phyloP scores from a whole-genome alignment of 2,888 invertebrate genomes.

The Hybos culiciformis region DNA sequence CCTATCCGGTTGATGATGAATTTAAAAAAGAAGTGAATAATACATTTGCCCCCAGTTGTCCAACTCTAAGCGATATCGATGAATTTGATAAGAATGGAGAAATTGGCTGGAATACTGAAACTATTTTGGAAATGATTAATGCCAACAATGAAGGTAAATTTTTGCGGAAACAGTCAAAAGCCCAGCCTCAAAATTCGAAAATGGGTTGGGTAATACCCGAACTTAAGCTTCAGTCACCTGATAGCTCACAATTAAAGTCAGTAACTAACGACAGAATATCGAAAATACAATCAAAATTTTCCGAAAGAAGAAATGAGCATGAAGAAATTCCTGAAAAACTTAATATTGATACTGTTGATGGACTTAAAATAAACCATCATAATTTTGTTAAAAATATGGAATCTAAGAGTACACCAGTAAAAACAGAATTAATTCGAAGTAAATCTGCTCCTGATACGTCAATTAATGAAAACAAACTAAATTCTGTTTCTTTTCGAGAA shows the following conservation, averaged over 20 bases:
- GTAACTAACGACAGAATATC: slow-evolving; percentile 15
- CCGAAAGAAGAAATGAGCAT: slow-evolving; percentile 25
- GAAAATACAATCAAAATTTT: slow-evolving; percentile 18
- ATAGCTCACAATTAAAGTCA: slow-evolving; percentile 25
- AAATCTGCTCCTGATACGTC: slow-evolving; percentile 12
- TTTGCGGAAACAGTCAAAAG: slow-evolving; percentile 15
- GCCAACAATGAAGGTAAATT: slow-evolving; percentile 17
- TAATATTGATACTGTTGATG: slow-evolving; percentile 31
- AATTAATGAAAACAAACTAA: slow-evolving; percentile 20
- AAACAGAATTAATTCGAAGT: slow-evolving; percentile 16
- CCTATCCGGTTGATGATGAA: no score
- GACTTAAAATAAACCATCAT: slow-evolving; percentile 17
- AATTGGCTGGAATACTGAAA: slow-evolving; percentile 12
- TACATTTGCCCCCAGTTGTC: slow-evolving; percentile 19
- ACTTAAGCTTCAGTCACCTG: no score
- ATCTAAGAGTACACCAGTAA: slow-evolving; percentile 29
- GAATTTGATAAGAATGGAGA: slow-evolving; percentile 11
- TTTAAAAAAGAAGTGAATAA: background rate
- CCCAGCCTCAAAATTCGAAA: slow-evolving; percentile 20
- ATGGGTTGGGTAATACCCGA: slow-evolving; percentile 23
- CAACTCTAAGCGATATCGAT: slow-evolving; percentile 26
- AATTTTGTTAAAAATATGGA: slow-evolving; percentile 29
- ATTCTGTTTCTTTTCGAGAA: slow-evolving; percentile 7
- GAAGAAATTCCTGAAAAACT: slow-evolving; percentile 24
- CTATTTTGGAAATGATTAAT: slow-evolving; percentile 10